Evolutionary conservation across 2,797 vertebrate genomes (phyloP).

Genomic region (Dromococcyx pavoninus): DNA sequence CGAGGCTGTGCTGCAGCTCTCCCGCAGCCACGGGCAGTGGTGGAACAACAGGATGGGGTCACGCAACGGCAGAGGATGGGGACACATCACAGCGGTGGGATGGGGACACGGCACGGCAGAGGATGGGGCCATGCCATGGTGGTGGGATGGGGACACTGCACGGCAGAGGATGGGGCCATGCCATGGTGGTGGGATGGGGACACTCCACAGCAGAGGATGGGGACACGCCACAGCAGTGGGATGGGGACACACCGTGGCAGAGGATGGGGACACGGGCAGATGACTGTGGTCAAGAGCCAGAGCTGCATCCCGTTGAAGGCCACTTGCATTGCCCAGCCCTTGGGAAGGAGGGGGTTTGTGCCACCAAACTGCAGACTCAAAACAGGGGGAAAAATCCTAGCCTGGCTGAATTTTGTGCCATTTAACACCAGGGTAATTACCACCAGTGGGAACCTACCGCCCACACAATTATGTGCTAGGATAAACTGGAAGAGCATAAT

Average conservation of each 20-base stretch:
- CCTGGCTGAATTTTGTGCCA: conserved; percentile 49
- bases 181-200: neutral
- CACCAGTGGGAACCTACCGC: conserved; percentile 62
- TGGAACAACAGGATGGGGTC: neutral
- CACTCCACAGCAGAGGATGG: too few relatives aligned
- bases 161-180: neutral
- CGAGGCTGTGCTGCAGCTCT: neutral
- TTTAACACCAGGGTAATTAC: conserved; percentile 65
- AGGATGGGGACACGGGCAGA: too few relatives aligned
- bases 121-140: neutral
- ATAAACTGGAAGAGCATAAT: conserved; percentile 62
- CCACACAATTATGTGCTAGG: conserved; percentile 63
- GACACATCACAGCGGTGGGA: neutral
- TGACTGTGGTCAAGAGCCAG: accelerated
- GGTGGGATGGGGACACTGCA: neutral
- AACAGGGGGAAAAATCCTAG: neutral
- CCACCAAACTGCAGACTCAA: neutral
- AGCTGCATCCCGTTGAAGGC: neutral
- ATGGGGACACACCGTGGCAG: neutral
- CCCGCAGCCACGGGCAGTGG: neutral
- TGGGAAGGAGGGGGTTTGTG: neutral
- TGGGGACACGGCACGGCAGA: neutral
- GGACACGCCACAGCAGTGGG: neutral
- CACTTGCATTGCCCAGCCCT: neutral
- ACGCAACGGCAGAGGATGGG: neutral